phyloP scores from a whole-genome alignment of 2,888 invertebrate genomes.

The Caenorhabditis sulstoni region DNA sequence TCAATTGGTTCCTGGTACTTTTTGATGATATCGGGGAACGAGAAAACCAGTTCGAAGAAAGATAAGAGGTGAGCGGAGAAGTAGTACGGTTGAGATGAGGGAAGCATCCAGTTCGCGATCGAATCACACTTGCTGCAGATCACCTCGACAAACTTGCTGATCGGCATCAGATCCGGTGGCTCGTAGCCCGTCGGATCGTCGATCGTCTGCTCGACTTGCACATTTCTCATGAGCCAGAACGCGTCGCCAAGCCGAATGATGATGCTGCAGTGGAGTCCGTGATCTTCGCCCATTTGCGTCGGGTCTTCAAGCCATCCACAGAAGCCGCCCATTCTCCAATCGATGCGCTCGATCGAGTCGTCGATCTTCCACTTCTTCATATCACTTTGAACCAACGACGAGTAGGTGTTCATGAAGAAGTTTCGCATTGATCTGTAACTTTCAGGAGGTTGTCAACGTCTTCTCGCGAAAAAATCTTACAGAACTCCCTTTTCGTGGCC shows the following conservation, averaged over 20 bases:
- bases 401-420: slow-evolving; percentile 17
- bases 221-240: slow-evolving; percentile 3
- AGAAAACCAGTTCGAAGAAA: slow-evolving; percentile 20
- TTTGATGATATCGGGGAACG: slow-evolving; percentile 18
- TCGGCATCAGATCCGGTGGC: not conserved
- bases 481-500: not conserved
- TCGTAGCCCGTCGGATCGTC: not conserved
- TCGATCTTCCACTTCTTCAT: slow-evolving; percentile 23
- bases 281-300: not conserved
- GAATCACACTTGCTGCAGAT: slow-evolving; percentile 8
- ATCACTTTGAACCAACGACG: slow-evolving; percentile 1
- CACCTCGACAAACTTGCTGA: slow-evolving; percentile 27
- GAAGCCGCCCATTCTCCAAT: slow-evolving; percentile 22
- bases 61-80: not conserved
- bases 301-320: slow-evolving; percentile 12
- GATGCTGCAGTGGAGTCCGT: slow-evolving; percentile 10
- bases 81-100: slow-evolving; percentile 10
- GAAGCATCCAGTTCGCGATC: slow-evolving; percentile 13
- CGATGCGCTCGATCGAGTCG: slow-evolving; percentile 8
- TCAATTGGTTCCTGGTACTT: slow-evolving; percentile 6
- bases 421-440: slow-evolving; percentile 16
- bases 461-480: slow-evolving; percentile 2
- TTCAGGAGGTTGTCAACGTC: not conserved
- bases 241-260: slow-evolving; percentile 16
- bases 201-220: not conserved